Evolutionary conservation across 2,113 vertebrate species (phyloP).

Genomic region (Gasterosteus aculeatus): DNA sequence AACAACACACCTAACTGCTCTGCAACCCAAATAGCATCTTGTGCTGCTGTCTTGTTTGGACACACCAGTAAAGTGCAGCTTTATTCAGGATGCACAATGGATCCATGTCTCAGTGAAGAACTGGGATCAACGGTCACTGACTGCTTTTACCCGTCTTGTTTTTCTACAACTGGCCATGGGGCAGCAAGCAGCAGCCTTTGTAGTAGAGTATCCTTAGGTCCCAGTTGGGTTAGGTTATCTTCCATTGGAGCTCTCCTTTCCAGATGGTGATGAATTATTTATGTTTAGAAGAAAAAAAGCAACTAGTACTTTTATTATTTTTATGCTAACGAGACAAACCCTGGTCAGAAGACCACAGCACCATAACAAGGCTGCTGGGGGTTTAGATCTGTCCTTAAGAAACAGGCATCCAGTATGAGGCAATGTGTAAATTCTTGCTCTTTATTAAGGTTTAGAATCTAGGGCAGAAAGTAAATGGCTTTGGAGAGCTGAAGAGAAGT

Average conservation of each 20-base stretch:
- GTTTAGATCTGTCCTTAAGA: conserved; percentile 11
- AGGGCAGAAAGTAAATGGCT: conserved; percentile 19
- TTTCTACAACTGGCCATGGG: too few relatives aligned
- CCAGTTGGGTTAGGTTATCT: not conserved
- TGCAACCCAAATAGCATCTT: too few relatives aligned
- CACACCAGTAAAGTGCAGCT: too few relatives aligned
- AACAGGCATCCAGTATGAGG: conserved; percentile 30
- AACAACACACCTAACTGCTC: too few relatives aligned
- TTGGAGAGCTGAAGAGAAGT: conserved; percentile 37
- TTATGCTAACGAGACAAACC: not conserved
- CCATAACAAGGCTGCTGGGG: not conserved
- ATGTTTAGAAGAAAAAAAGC: too few relatives aligned
- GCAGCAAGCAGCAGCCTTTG: not conserved
- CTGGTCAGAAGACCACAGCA: not conserved
- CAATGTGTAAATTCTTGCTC: conserved; percentile 35
- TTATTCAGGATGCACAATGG: too few relatives aligned
- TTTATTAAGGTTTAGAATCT: conserved; percentile 45
- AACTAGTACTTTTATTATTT: not conserved
- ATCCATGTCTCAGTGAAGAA: too few relatives aligned
- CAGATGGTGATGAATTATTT: too few relatives aligned
- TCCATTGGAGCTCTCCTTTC: too few relatives aligned
- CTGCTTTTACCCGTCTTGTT: too few relatives aligned
- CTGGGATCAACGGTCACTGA: too few relatives aligned
- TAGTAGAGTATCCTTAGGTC: not conserved
- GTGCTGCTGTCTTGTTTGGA: too few relatives aligned